Evolutionary conservation across 2,888 invertebrate species (phyloP).

Genomic region (Acanthosepion lycidas): DNA sequence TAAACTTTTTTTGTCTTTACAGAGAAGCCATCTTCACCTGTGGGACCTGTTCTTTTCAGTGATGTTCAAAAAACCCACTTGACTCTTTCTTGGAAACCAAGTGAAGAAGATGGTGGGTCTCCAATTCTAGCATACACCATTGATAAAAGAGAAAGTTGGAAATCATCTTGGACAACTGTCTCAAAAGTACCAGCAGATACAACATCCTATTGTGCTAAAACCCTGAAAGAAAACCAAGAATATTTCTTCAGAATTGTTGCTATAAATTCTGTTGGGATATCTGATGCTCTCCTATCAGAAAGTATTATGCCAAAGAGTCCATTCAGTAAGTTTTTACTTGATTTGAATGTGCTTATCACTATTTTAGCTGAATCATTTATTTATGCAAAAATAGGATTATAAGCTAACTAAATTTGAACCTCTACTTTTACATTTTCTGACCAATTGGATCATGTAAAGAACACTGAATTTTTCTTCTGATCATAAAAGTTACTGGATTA

Average conservation of each 20-base stretch:
- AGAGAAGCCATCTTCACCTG: conserved; percentile 52
- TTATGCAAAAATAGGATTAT: too few relatives aligned
- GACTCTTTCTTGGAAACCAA: conserved; percentile 66
- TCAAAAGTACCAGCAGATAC: conserved; percentile 85
- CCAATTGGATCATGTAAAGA: too few relatives aligned
- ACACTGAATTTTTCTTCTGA: too few relatives aligned
- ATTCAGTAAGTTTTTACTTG: conserved; percentile 60
- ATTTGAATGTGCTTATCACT: background rate
- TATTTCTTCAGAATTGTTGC: conserved; percentile 73
- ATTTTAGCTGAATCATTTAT: too few relatives aligned
- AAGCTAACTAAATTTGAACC: too few relatives aligned
- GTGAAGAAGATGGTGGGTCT: conserved; percentile 67
- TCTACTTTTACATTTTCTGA: too few relatives aligned
- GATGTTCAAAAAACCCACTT: conserved; percentile 63
- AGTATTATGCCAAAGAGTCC: conserved; percentile 67
- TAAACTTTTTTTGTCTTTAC: conserved; percentile 49
- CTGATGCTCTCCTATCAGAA: conserved; percentile 66
- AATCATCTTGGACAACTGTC: conserved; percentile 83
- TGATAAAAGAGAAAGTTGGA: conserved; percentile 59
- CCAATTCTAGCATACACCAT: conserved; percentile 60
- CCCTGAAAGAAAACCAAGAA: conserved; percentile 75
- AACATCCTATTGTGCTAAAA: conserved; percentile 67
- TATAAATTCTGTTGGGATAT: conserved; percentile 69
- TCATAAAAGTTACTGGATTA: too few relatives aligned
- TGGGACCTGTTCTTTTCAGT: conserved; percentile 49